Evolutionary conservation across 2,888 invertebrate genomes (phyloP).

Genomic region (Exocentrus adspersus): DNA sequence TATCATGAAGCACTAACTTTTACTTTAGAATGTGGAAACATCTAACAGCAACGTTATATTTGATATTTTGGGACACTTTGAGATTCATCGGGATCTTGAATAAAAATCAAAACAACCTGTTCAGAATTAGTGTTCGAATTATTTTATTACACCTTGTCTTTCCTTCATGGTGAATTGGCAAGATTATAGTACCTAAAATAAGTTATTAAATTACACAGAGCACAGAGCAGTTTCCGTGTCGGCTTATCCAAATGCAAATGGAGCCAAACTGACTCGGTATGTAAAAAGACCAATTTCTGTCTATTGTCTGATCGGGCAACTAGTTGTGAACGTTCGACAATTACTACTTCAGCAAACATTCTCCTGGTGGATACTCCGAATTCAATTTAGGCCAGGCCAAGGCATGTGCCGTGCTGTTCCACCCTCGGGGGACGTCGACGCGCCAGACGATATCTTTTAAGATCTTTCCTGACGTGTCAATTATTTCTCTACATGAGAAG

Average conservation of each 20-base stretch:
- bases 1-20: too few species aligned
- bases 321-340: conserved; percentile 13
- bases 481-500: conserved; percentile 31
- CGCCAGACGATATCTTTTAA: conserved; percentile 26
- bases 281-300: background rate
- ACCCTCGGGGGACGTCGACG: conserved; percentile 19
- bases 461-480: conserved; percentile 31
- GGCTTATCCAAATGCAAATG: background rate
- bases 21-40: too few species aligned
- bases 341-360: conserved; percentile 24
- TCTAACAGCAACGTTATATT: too few species aligned
- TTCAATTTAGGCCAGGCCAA: conserved; percentile 25
- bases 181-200: background rate
- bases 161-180: too few species aligned
- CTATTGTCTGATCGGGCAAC: conserved; percentile 6
- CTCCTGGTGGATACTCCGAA: conserved; percentile 20
- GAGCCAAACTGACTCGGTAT: background rate
- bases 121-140: too few species aligned
- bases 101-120: too few species aligned
- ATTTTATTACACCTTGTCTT: too few species aligned
- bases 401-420: conserved; percentile 24
- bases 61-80: too few species aligned
- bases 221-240: background rate
- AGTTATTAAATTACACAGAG: background rate
- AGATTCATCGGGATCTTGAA: too few species aligned